Base-by-base conservation (phyloP, 2,113 vertebrate genomes). In the Danionella cerebrum region DNA sequence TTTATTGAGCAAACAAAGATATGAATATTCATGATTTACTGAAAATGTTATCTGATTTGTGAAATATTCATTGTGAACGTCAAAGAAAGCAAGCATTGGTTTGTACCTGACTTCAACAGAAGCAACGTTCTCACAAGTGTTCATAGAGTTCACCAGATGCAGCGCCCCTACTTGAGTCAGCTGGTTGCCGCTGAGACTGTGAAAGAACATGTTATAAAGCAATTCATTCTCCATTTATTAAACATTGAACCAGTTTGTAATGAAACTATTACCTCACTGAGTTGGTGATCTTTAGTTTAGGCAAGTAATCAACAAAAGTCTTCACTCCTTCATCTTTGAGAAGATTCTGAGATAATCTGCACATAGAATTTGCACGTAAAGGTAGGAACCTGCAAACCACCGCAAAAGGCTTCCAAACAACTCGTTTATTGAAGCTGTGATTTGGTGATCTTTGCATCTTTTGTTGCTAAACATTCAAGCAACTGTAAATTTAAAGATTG, bases 51-150 rank as follows among this genome's bases (percentile, higher is more conserved):
- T n/a, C n/a, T n/a, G n/a, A n/a, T n/a, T n/a, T n/a, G n/a, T n/a
- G n/a, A n/a, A n/a, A n/a, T n/a, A n/a, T n/a, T 27, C 6, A 27
- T 50, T 27, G 22, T n/a, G 24, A 21, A 27, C 16, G n/a, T 9
- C 24, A 29, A 14, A 27, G 7, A 51, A 50, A n/a, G n/a, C n/a
- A n/a, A n/a, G 27, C 9, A 4, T 53, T n/a, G 10, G 16, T 8
- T 13, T 16, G 63, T 71, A 97, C 95, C 88, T 88, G 54, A 89
- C 80, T 11, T 87, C 84, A 58, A 92, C 85, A 67, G 76, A 78
- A 27, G 54, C 71, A 42, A 80, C 64, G 8, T 71, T 66, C 1
- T 79, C 71, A 69, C 85, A 94, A 29, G 82, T 74, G 38, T 52
- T 77, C 54, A 94, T 68, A 14, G 85, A 68, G 2, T 33, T 45